Evolutionary conservation across 2,797 vertebrate species (phyloP), one percentile per base, ranked within the genome.

Genomic region (Thamnophis elegans): DNA sequence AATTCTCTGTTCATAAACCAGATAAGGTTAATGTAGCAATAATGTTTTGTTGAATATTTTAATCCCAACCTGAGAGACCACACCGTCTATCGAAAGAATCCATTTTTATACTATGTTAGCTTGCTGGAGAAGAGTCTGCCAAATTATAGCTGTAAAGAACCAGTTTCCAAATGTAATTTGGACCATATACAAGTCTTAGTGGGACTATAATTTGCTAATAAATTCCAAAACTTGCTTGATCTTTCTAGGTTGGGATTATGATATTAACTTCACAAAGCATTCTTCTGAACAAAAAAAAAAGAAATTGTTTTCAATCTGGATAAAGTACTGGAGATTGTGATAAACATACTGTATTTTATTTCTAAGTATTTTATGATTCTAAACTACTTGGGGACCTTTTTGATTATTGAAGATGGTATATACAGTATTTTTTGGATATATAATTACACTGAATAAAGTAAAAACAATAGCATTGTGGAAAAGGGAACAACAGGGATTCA

Each of bases 31-130:
- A 89, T n/a, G 65, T 85, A 89, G 82, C 10, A 54, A 42, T 90
- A 92, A 53, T 85, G 82, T 32, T 91, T 73, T 93, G 92, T 59
- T 89, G 82, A 90, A 78, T 22, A 88, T 91, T 92, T 85, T 91
- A 90, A 59, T n/a, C 89, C 89, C 55, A 14, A 90, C 58, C 94
- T 68, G 58, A 94, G 93, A 93, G 26, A 93, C 10, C 28, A 58
- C 1, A 28, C 11, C 82, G 53, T 87, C 68, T 58, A 58, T 91
- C 8, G 73, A 94, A 95, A 92, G 56, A 91, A 87, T 0, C 93
- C 59, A 25, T 93, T 95, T 94, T 93, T 60, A 62, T 93, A 60
- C 53, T 93, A 91, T n/a, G 12, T 93, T 92, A 91, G 82, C 88
- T 89, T 22, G 0, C 20, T 42, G 62, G 90, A 89, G 12, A 26